Conservation (phyloP, 2,113 vertebrate genomes). For the Myiagra hebetior region DNA sequence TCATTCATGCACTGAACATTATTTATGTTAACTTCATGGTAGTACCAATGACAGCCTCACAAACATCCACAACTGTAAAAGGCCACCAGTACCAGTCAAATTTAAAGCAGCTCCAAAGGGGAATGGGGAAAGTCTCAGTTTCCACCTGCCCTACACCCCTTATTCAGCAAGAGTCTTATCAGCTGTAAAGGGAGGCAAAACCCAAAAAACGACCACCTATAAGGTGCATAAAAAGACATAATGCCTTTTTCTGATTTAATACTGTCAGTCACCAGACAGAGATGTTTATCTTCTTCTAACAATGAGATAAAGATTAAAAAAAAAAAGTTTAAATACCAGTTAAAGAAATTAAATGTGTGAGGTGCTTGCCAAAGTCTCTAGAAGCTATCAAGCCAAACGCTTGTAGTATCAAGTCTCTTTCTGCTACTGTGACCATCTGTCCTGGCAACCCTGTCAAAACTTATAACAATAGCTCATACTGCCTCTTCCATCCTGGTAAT, state of each 20-base stretch:
- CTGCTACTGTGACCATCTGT: not conserved
- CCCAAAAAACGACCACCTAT: not conserved
- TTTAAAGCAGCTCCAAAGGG: not conserved
- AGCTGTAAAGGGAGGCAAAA: not conserved
- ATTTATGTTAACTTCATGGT: not conserved
- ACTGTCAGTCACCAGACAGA: not conserved
- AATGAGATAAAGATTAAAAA: not conserved
- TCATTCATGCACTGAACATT: not conserved
- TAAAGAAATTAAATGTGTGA: not conserved
- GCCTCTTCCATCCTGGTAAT: not conserved
- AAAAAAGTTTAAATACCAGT: not conserved
- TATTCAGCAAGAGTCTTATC: not conserved
- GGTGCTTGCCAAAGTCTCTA: not conserved
- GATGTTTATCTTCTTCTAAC: not conserved
- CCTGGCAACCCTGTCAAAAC: not conserved
- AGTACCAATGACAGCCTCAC: not conserved
- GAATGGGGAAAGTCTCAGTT: not conserved
- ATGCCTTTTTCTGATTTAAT: not conserved
- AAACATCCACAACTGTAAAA: not conserved
- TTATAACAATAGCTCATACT: not conserved
- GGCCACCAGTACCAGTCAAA: not conserved
- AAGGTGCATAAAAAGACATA: not conserved
- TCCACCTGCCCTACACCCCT: not conserved
- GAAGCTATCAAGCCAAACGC: not conserved
- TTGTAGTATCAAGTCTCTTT: not conserved